Evolutionary conservation across 1,140 invertebrate genomes (phyloP), one percentile per base, ranked within the genome.

Genomic region (Brachionus rotundiformis): DNA sequence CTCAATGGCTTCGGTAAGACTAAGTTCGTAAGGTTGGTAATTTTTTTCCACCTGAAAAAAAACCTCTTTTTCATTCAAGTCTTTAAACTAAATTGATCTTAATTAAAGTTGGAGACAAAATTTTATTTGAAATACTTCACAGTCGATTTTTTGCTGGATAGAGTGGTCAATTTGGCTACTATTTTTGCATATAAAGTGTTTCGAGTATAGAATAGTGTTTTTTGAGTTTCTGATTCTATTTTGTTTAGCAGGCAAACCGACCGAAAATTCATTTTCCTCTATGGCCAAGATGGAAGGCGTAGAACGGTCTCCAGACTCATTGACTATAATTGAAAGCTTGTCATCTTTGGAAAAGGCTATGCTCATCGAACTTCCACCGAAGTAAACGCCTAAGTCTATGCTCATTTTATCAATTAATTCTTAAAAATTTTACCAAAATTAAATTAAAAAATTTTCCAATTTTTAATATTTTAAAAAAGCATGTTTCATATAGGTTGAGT

Each of bases 131-230:
- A 47, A 29, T 33, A 65, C 54, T 23, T 63, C 36, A 16, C 31
- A 41, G 23, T 63, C 54, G 23, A 63, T 16, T 65, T 68, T 65
- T 33, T 81, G 19, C 16, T 33, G 13, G 25, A 33, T 41, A 3
- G 11, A n/a, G 10, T 44, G 8, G 11, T 33, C 79, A 13, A 44
- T 39, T 23, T 81, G 31, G 59, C 36, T 54, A 0, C 23, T 33
- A 16, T 77, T 41, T 81, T 81, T 68, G 27, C 36, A 25, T n/a
- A 81, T 63, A 10, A 81, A 81, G n/a, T 81, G 59, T 23, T 63
- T 63, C 13, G 79, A n/a, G 25, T 44, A 25, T 33, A 65, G 2
- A 19, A 81, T 49, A 13, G 79, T 81, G 29, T 81, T 63, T 41
- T 68, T 63, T 16, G 54, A 41, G 39, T 81, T 81, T 29, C 79